phyloP scores from a whole-genome alignment of 2,888 invertebrate genomes.

The Chloromyia formosa region DNA sequence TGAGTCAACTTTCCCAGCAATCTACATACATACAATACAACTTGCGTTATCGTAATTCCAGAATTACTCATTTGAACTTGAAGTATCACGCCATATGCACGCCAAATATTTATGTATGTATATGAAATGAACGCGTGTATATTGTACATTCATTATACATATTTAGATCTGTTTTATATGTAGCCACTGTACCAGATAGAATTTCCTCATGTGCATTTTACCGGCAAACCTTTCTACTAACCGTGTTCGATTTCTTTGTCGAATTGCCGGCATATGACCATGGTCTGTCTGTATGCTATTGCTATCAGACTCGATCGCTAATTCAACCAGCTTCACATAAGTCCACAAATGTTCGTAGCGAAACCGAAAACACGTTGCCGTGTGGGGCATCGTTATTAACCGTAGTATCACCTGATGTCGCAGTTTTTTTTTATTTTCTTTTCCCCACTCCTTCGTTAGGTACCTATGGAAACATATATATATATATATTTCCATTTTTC shows the following conservation, averaged over 20 bases:
- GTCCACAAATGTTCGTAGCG: too few species aligned
- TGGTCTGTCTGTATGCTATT: too few species aligned
- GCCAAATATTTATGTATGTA: conserved; percentile 41
- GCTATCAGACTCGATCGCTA: too few species aligned
- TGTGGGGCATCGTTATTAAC: conserved; percentile 42
- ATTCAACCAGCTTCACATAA: too few species aligned
- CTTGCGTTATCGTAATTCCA: neutral
- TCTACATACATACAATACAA: neutral
- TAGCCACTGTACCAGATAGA: neutral
- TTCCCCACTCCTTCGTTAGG: neutral
- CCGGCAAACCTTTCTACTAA: conserved; percentile 38
- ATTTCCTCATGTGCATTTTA: conserved; percentile 13
- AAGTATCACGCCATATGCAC: conserved; percentile 63
- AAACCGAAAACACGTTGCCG: neutral
- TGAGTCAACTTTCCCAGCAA: conserved; percentile 17
- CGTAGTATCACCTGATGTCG: conserved; percentile 49
- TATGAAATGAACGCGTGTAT: neutral
- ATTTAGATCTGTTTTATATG: neutral
- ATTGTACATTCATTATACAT: conserved; percentile 29
- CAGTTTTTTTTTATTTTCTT: conserved; percentile 34
- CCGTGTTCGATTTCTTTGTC: neutral
- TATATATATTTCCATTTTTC: too few species aligned
- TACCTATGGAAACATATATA: too few species aligned
- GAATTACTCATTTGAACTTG: conserved; percentile 56
- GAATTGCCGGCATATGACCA: too few species aligned